Base-by-base conservation (phyloP, 2,888 invertebrate genomes). In the Phanerotoma sp. region DNA sequence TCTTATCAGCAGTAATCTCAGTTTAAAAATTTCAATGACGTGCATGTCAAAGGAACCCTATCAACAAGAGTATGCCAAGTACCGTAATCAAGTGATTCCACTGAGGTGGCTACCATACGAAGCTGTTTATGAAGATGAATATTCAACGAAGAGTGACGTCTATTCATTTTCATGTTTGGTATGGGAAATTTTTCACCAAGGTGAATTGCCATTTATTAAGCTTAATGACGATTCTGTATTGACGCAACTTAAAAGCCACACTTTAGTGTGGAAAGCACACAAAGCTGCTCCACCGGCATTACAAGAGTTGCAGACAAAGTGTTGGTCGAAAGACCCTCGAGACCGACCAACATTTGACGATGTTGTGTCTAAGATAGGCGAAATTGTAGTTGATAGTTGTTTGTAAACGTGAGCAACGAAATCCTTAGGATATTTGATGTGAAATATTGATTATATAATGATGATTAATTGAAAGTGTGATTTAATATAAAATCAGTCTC, bases 71-170 rank as follows among this genome's bases (percentile, higher is more conserved):
- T 97, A 96, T 78, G 91, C 85, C 75, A 90, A 90, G 66, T 84
- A 91, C 68, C 86, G 89, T 56, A 92, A 93, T 70, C 78, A 89
- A 83, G 84, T 89, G 65, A 84, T 96, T 42, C 95, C 96, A 0
- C 79, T 96, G 10, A 85, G 96, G 64, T 96, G 96, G 96, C 75
- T 95, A 75, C 91, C 96, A 0, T 83, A 86, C 15, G 96, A 97
- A 75, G 93, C 93, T 2, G 88, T 93, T 1, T 81, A 89, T 62
- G 95, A 96, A 67, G 92, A 92, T 54, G 94, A 95, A 60, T 94
- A 87, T 75, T 93, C 95, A 11, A 90, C 91, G 38, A 95, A 95
- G 74, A 93, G 93, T 68, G 96, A 96, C 77, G 90, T 94, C 0
- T 96, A 93, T 79, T 88, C 95, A 64, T 96, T 89, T 72, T 94